Conservation (phyloP, 1,140 invertebrate species). For the Babylonia areolata region DNA sequence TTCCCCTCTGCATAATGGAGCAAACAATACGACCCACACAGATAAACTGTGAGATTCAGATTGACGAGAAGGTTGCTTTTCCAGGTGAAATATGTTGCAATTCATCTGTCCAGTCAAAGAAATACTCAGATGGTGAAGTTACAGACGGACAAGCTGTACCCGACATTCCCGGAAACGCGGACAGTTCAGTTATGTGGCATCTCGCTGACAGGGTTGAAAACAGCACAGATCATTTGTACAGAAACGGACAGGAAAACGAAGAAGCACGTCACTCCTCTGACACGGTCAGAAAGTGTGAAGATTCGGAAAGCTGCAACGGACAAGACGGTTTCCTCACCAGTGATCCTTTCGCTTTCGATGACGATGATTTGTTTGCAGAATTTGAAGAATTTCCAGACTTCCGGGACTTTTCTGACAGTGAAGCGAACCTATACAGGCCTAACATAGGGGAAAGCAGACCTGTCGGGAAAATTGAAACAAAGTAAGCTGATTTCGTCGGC, state of each 20-base stretch:
- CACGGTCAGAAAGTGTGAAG: neutral
- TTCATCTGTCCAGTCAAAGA: neutral
- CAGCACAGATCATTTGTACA: neutral
- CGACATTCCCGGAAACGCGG: too few relatives aligned
- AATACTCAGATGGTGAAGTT: neutral
- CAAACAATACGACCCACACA: neutral
- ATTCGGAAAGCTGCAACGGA: neutral
- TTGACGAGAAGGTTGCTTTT: neutral
- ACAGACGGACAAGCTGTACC: neutral
- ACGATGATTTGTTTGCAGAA: neutral
- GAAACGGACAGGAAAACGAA: neutral
- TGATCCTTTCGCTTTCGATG: neutral
- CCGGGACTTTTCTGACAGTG: neutral
- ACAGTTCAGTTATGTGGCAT: too few relatives aligned
- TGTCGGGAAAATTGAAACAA: neutral
- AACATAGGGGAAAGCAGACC: neutral
- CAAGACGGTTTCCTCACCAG: neutral
- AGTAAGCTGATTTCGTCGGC: neutral
- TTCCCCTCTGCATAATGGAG: neutral
- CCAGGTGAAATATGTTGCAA: neutral
- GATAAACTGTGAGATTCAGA: neutral
- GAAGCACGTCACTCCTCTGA: neutral
- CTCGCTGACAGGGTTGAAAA: too few relatives aligned
- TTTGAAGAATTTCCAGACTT: constrained; percentile 3
- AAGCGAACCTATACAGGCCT: neutral